Percentiles rank a stretch among this genome's conserved stretches.
These are phyloP conservation scores for Eremobia ochroleuca DNA, from an alignment of 2,888 invertebrate genomes.

Conservation along the genomic window DNA sequence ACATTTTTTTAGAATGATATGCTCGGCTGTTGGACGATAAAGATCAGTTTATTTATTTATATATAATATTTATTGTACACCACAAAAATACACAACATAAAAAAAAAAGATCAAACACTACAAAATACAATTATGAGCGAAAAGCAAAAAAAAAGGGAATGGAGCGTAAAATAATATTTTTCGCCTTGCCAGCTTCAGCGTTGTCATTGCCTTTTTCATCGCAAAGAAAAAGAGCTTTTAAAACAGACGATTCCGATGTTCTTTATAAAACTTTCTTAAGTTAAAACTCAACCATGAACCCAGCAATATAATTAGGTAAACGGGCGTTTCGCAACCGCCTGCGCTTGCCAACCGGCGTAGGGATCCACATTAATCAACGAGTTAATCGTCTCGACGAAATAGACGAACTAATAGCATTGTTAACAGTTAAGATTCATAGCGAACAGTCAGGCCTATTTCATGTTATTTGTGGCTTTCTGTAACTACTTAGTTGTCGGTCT, in stretches of 20 bases:
- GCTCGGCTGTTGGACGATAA: neutral
- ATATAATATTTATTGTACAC: too few species aligned
- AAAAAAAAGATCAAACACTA: too few species aligned
- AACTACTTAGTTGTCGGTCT: slow-evolving; percentile 4
- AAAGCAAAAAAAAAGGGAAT: too few species aligned
- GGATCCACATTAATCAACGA: slow-evolving; percentile 60
- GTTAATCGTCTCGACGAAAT: slow-evolving; percentile 58
- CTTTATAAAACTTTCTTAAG: slow-evolving; percentile 9
- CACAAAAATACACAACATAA: too few species aligned
- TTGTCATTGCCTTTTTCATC: too few species aligned
- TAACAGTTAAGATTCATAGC: slow-evolving; percentile 58
- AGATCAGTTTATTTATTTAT: too few species aligned
- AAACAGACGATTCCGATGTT: neutral
- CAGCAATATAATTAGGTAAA: slow-evolving; percentile 60
- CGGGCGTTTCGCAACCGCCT: slow-evolving; percentile 53
- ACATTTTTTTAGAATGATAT: neutral
- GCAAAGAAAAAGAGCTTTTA: neutral
- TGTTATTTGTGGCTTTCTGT: slow-evolving; percentile 20
- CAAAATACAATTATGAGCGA: too few species aligned
- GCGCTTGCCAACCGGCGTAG: slow-evolving; percentile 59
- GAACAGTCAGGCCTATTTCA: slow-evolving; percentile 8
- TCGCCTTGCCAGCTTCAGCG: too few species aligned
- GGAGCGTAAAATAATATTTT: too few species aligned
- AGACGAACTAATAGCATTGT: slow-evolving; percentile 57
- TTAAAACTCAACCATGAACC: slow-evolving; percentile 54